Base-by-base conservation (phyloP, 1,140 invertebrate genomes). In the Penaeus japonicus region DNA sequence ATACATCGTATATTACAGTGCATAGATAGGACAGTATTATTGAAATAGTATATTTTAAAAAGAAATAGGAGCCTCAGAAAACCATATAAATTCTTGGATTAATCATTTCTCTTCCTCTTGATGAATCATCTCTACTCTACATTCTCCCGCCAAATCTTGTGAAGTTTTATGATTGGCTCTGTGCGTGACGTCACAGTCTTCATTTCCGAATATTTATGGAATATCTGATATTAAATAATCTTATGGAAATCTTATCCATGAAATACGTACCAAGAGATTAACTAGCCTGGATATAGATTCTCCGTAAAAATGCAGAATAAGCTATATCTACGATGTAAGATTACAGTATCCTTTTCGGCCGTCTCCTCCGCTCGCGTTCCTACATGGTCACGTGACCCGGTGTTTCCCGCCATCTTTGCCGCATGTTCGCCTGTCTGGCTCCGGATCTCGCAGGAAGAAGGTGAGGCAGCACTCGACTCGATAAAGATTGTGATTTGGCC, bases 331-430 rank as follows among this genome's bases (percentile, higher is more conserved):
- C 17, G 35, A 82, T 32, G 3, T 59, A 30, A 59, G 7, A 32
- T 4, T 1, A 24, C 5, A 20, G 35, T 2, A 15, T 17, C 35
- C 5, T 2, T 30, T 35, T 32, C 54, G n/a, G 0, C 30, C 80
- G 2, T 30, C 54, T 22, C 47, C 54, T 84, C 82, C 82, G n/a
- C 62, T 35, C 65, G 73, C 4, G 80, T n/a, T 85, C 83, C 55
- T n/a, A 32, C 17, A 22, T 57, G 35, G 75, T 89, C 87, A 89
- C 87, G 87, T 89, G 87, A 89, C 87, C 82, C 87, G 75, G 82
- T 78, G 87, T 89, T 89, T 89, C 82, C 54, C 87, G 87, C 87
- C 87, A 89, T 89, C 87, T 89, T 89, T 81, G 83, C 87, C 87
- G 87, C 87, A 89, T 89, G 87, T 84, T 84, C 24, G 82, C 35